These are phyloP conservation scores for Pheucticus melanocephalus DNA, from an alignment of 2,113 vertebrate species.

Conservation along the genomic window DNA sequence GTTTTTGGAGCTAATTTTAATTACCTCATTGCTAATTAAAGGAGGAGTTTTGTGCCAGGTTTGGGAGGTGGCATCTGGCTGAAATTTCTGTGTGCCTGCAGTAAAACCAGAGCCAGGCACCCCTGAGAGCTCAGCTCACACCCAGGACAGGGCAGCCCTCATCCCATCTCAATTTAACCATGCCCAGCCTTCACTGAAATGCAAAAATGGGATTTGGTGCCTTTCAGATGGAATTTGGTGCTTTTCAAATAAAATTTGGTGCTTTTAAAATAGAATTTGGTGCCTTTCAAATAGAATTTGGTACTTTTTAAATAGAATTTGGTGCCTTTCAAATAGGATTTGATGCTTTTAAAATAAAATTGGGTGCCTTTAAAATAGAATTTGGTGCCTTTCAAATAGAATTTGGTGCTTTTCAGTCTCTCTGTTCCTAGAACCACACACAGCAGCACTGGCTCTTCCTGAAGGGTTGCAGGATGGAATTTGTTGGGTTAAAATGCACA, in stretches of 20 bases:
- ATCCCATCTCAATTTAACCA: rapidly evolving
- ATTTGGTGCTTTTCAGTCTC: not conserved
- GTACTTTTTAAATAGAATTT: too few relatives aligned
- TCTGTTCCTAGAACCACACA: not conserved
- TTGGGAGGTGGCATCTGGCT: too few relatives aligned
- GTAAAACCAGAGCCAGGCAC: not conserved
- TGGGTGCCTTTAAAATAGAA: too few relatives aligned
- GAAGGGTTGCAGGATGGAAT: not conserved
- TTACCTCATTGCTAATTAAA: not conserved
- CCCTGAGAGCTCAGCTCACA: not conserved
- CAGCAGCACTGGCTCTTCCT: not conserved
- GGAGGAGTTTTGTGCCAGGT: not conserved
- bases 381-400: not conserved
- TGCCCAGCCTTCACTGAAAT: not conserved
- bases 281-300: too few relatives aligned
- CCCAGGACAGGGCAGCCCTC: too few relatives aligned
- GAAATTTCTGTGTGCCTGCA: not conserved
- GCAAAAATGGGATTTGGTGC: too few relatives aligned
- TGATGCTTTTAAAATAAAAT: too few relatives aligned
- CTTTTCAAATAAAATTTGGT: too few relatives aligned
- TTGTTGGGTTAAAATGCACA: not conserved
- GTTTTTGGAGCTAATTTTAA: not conserved
- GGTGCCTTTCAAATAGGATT: too few relatives aligned
- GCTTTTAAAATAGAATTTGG: too few relatives aligned
- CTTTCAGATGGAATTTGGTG: too few relatives aligned